Evolutionary conservation across 1,140 invertebrate genomes (phyloP).

Genomic region (Eciton burchellii): DNA sequence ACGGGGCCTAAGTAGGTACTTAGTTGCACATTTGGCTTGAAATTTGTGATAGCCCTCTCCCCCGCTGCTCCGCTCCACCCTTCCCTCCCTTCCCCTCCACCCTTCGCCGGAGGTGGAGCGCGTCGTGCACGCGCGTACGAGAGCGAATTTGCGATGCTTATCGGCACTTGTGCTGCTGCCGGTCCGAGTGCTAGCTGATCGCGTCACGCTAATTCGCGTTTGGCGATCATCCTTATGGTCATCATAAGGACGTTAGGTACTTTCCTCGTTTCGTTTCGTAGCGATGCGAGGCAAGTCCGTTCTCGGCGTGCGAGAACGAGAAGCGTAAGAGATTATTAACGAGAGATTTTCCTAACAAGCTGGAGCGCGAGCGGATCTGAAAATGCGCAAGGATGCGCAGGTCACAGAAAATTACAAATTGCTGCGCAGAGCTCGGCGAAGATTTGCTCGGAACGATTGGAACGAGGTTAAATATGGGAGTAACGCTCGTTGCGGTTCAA

Average conservation of each 20-base stretch:
- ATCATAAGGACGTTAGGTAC: slow-evolving; percentile 62
- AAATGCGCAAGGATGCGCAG: too few species aligned
- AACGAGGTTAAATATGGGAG: background rate
- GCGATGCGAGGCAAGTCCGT: too few species aligned
- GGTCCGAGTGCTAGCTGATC: slow-evolving; percentile 70
- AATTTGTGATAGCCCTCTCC: slow-evolving; percentile 75
- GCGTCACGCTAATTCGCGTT: slow-evolving; percentile 72
- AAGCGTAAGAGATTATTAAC: too few species aligned
- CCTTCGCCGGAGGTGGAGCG: background rate
- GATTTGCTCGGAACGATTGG: background rate
- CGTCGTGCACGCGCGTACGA: slow-evolving; percentile 30
- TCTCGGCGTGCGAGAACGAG: too few species aligned
- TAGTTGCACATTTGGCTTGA: slow-evolving; percentile 85
- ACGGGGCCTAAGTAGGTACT: slow-evolving; percentile 84
- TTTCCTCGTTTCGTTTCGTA: background rate
- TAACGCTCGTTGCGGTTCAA: slow-evolving; percentile 2
- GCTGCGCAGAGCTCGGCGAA: background rate
- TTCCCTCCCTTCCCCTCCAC: too few species aligned
- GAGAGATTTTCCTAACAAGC: background rate
- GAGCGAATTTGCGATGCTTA: slow-evolving; percentile 66
- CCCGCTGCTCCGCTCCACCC: too few species aligned
- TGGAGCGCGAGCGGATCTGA: too few species aligned
- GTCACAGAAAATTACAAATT: slow-evolving; percentile 8
- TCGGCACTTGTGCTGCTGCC: slow-evolving; percentile 64
- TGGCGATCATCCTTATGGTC: slow-evolving; percentile 63